Percentiles rank a stretch among this genome's conserved stretches.
phyloP scores from a whole-genome alignment of 2,113 vertebrate species.

The Apus apus region DNA sequence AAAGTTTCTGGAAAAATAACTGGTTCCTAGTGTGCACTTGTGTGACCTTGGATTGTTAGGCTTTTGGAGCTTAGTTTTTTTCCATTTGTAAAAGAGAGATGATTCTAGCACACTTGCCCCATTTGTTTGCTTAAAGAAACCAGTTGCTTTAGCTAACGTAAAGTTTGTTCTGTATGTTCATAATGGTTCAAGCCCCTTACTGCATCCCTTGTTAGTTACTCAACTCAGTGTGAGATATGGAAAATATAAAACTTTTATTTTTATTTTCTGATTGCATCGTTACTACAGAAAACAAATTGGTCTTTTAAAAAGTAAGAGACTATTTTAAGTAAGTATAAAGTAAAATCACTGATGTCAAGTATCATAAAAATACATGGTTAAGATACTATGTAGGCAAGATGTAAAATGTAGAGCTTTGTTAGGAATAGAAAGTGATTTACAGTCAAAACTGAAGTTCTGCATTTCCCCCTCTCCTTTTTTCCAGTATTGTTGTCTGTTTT shows the following conservation, averaged over 20 bases:
- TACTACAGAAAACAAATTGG: neutral
- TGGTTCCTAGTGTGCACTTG: neutral
- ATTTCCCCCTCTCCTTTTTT: neutral
- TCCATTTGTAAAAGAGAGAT: neutral
- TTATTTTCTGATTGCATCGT: neutral
- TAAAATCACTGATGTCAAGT: neutral
- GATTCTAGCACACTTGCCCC: neutral
- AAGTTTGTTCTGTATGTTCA: neutral
- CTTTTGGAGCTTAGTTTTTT: neutral
- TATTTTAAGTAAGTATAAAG: neutral
- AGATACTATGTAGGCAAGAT: neutral
- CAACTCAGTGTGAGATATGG: accelerated
- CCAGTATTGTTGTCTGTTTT: neutral
- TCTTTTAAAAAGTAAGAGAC: neutral
- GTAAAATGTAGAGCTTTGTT: neutral
- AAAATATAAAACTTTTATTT: neutral
- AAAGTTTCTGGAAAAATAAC: neutral
- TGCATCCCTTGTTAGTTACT: neutral
- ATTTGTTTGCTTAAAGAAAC: neutral
- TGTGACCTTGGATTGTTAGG: neutral
- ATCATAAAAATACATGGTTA: neutral
- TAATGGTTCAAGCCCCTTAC: neutral
- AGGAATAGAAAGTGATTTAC: neutral
- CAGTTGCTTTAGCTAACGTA: neutral
- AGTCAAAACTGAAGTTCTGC: neutral